Evolutionary conservation across 2,888 invertebrate species (phyloP), one percentile per base, ranked within the genome.

Genomic region (Himalopsyche kuldschensis): DNA sequence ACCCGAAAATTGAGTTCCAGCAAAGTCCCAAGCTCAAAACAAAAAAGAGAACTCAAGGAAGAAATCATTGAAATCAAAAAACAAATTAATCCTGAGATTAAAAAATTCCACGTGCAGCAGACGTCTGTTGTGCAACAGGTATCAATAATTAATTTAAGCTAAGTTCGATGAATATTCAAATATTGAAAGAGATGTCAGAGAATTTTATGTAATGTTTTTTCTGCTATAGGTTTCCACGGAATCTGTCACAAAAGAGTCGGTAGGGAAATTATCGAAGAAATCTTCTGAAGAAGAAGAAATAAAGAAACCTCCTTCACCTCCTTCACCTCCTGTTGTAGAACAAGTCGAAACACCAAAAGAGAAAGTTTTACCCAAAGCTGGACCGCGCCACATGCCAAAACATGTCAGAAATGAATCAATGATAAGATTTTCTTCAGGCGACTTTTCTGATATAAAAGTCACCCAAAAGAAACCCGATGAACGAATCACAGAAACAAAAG

Each of bases 31-130:
- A 95, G 95, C 3, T 95, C 95, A 4, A 93, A 94, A 87, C 95
- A 95, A 88, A 94, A 95, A 87, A 94, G 93, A 87, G 95, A 95
- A 91, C 94, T 95, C 63, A 93, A 94, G 48, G 94, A 95, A 89
- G 95, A 95, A 90, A 95, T 95, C 17, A 93, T 93, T 82, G 93
- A 94, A 89, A 94, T 95, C 46, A 94, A 93, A 88, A 93, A 95
- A 78, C 95, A 95, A 90, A 95, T 92, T 10, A 92, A 91, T 88
- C 92, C 92, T 0, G 92, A 92, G 32, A 92, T 92, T 3, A 92
- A 91, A 84, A 92, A 92, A 87, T 92, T 92, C 87, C 92, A 92
- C 48, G 91, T 91, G 84, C 91, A 92, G 85, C 91, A 91, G 88
- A 86, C 86, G n/a, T 78, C 85, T 11, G n/a, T 85, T 11, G 75